Conservation (phyloP, 1,140 invertebrate genomes). For the Cydia strobilella region DNA sequence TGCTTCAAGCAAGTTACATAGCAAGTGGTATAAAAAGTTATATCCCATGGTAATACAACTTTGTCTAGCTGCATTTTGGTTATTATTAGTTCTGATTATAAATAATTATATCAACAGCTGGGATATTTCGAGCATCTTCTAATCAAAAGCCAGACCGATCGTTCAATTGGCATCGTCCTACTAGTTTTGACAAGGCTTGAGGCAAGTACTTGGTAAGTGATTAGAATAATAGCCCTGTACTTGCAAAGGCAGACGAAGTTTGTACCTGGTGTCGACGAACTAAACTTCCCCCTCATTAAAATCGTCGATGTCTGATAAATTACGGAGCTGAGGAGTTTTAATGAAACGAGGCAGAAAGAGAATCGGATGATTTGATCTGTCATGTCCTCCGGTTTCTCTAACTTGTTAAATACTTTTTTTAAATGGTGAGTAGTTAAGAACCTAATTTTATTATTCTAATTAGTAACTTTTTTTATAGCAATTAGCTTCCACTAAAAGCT, state of each 20-base stretch:
- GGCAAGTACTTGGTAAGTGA: not conserved
- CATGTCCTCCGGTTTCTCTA: not conserved
- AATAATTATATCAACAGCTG: too few relatives aligned
- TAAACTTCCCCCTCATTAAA: slow-evolving; percentile 9
- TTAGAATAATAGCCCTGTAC: slow-evolving; percentile 3
- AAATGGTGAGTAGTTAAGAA: too few relatives aligned
- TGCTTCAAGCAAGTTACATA: not conserved
- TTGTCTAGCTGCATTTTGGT: too few relatives aligned
- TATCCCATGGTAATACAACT: not conserved
- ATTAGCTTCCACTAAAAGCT: too few relatives aligned
- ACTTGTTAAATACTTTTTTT: not conserved
- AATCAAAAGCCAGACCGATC: too few relatives aligned
- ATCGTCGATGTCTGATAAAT: slow-evolving; percentile 6
- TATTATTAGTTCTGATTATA: too few relatives aligned
- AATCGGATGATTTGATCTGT: not conserved
- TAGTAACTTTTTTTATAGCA: too few relatives aligned
- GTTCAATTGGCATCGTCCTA: not conserved
- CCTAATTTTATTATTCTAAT: too few relatives aligned
- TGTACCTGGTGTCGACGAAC: not conserved
- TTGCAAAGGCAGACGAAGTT: not conserved
- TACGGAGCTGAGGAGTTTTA: not conserved
- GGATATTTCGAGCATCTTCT: too few relatives aligned
- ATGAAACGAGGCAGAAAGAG: not conserved
- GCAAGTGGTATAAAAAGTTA: not conserved
- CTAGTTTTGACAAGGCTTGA: not conserved